Evolutionary conservation across 2,797 vertebrate genomes (phyloP), one percentile per base, ranked within the genome.

Genomic region (Girardinus metallicus): DNA sequence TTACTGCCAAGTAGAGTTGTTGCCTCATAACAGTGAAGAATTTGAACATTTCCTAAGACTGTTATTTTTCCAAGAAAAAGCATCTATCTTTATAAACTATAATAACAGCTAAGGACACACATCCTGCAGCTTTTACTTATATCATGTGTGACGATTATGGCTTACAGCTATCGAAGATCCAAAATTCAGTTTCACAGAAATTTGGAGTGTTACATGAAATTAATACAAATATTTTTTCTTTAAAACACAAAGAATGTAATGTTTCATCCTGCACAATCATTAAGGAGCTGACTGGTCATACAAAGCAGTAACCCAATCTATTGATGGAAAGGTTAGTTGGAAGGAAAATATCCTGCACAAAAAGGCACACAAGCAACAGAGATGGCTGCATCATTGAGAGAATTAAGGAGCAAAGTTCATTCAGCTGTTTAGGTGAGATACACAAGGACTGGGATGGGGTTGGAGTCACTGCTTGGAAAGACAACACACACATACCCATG

Each of bases 1-100:
- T 71, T 49, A 34, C 51, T 70, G 74, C 72, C 77, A 76, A 82
- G 74, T n/a, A 18, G 43, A 49, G 53, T 55, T 68, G 78, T 53
- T 60, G 11, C 53, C 34, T 51, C 3, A 73, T 86, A 77, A 87
- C 73, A 79, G 84, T 90, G 85, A 43, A 77, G 53, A 70, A 85
- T 87, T 89, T 70, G 83, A 72, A 70, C 75, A 71, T 77, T 66
- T 66, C 68, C 13, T 11, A 41, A 70, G 13, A 5, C 23, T 84
- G 68, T 34, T 74, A 76, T 83, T 78, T 49, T 21, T 83, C 76
- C 8, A 57, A 47, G 51, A 6, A 46, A 75, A 75, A n/a, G 21
- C 55, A 85, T 82, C 80, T 72, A 78, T 78, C 47, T 75, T 81
- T 68, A 29, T 66, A 53, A 12, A 46, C 13, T 26, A 66, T 9